Base-by-base conservation (phyloP, 2,888 invertebrate genomes). In the Conistra vaccinii region DNA sequence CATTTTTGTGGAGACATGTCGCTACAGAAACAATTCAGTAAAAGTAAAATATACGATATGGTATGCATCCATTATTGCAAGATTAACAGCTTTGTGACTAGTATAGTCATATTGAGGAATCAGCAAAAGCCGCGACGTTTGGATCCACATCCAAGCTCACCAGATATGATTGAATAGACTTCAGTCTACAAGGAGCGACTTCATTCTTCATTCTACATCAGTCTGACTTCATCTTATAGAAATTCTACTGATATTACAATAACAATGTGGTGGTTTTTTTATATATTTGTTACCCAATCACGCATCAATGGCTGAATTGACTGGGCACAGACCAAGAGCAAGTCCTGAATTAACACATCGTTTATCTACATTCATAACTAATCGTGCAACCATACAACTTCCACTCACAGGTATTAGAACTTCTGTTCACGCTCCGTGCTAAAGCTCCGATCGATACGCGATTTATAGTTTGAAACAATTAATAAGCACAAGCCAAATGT, bases 391-490 rank as follows among this genome's bases (percentile, higher is more conserved):
- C 60, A 12, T 9, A 42, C 58, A 51, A 60, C n/a, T 63, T 29
- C 35, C 14, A n/a, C 23, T 26, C 17, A 20, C 70, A 45, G 42
- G 45, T 42, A 83, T 78, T 78, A 65, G 53, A 78, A 71, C 79
- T 78, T 81, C 14, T 58, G 57, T 74, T 69, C 70, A 53, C 65
- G 53, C 45, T 82, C 55, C 39, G 23, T 45, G 23, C 61, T 66
- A 26, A 57, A 72, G 57, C 66, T 69, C 42, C 32, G 39, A 58
- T 83, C 62, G 39, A 66, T 32, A 61, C 17, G 32, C n/a, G 60
- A 77, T 58, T 68, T 68, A 57, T 58, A 80, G 73, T 80, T 80
- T 53, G 42, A 53, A 75, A 67, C 51, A 61, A 42, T 74, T 65
- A 51, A 66, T 53, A 66, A 61, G 45, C 53, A 48, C 26, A 65